A percentile compares a stretch with the other conserved stretches of the same genome.
These are phyloP conservation scores for Neodiprion virginianus DNA, from an alignment of 1,140 invertebrate species.

Conservation along the genomic window DNA sequence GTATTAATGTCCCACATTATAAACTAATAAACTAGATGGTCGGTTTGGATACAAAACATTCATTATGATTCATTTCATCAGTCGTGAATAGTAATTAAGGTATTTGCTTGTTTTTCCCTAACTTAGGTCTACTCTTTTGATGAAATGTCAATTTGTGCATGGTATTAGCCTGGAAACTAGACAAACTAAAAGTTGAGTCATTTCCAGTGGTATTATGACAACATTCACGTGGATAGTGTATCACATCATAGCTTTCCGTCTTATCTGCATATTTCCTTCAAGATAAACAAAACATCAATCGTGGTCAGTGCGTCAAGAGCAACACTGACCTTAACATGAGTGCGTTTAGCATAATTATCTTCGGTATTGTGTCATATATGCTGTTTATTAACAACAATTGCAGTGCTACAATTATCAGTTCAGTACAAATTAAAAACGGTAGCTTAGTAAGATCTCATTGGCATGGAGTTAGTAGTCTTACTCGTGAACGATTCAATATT, in stretches of 20 bases:
- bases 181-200: not conserved
- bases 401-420: not conserved
- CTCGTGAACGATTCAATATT: slow-evolving; percentile 11
- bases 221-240: not conserved
- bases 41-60: too few relatives aligned
- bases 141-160: too few relatives aligned
- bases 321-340: not conserved
- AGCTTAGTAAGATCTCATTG: not conserved
- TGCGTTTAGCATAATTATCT: not conserved
- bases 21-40: too few relatives aligned
- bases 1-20: too few relatives aligned
- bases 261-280: not conserved
- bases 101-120: too few relatives aligned
- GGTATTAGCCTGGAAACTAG: not conserved
- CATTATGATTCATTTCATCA: too few relatives aligned
- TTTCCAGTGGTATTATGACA: not conserved
- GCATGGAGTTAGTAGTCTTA: not conserved
- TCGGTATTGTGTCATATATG: not conserved
- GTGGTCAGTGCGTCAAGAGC: not conserved
- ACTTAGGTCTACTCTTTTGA: too few relatives aligned
- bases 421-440: not conserved
- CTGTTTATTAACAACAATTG: not conserved
- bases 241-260: not conserved
- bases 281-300: not conserved
- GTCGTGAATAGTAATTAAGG: too few relatives aligned